These are phyloP conservation scores for Acipenser transmontanus DNA, from an alignment of 2,797 vertebrate genomes.

Conservation along the genomic window DNA sequence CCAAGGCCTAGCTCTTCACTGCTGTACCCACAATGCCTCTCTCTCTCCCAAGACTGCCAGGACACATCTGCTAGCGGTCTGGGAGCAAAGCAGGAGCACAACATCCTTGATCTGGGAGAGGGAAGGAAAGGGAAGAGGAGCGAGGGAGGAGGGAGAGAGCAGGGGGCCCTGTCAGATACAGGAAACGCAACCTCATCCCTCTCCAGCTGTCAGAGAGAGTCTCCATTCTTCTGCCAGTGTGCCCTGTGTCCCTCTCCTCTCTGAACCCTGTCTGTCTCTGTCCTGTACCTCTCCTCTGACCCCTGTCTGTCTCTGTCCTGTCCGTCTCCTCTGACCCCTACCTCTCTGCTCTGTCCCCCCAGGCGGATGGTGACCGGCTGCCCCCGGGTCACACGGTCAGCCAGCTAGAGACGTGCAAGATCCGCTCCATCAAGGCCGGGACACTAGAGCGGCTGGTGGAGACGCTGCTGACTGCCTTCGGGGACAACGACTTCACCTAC, in stretches of 20 bases:
- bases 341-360: constrained; percentile 17
- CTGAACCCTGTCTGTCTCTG: not conserved
- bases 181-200: too few relatives aligned
- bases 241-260: too few relatives aligned
- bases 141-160: not conserved
- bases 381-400: constrained; percentile 86
- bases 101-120: not conserved
- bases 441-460: constrained; percentile 91
- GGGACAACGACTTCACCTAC: constrained; percentile 91
- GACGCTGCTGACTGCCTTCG: constrained; percentile 83
- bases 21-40: constrained; percentile 22
- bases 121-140: not conserved
- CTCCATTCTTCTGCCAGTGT: too few relatives aligned
- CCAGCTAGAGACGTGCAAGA: constrained; percentile 89
- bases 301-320: constrained; percentile 8
- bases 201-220: too few relatives aligned
- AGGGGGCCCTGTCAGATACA: too few relatives aligned
- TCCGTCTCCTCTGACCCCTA: constrained; percentile 14
- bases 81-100: too few relatives aligned
- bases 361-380: constrained; percentile 85
- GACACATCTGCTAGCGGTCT: too few relatives aligned
- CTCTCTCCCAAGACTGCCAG: too few relatives aligned
- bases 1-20: constrained; percentile 31
- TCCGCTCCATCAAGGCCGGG: constrained; percentile 87
- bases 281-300: constrained; percentile 20